These are phyloP conservation scores for Ectropis grisescens DNA, from an alignment of 1,140 invertebrate species.

Conservation along the genomic window DNA sequence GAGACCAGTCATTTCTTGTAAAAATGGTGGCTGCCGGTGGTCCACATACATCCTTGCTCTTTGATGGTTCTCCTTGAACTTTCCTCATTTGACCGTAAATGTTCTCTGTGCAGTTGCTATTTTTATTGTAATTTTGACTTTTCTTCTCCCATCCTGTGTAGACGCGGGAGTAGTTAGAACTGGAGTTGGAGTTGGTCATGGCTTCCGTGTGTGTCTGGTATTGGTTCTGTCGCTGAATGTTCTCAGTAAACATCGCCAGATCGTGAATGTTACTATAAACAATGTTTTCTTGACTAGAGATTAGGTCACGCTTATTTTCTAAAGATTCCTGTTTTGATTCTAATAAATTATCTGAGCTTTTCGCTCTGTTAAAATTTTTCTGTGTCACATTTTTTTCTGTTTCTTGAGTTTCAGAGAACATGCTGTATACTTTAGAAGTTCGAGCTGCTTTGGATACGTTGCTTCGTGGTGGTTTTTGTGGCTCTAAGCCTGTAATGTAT, in stretches of 20 bases:
- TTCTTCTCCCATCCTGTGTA: slow-evolving; percentile 64
- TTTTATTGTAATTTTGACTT: slow-evolving; percentile 41
- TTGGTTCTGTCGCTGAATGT: slow-evolving; percentile 51
- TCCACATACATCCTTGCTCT: slow-evolving; percentile 40
- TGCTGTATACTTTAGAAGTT: slow-evolving; percentile 65
- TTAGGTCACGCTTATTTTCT: slow-evolving; percentile 47
- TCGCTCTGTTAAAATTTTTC: slow-evolving; percentile 61
- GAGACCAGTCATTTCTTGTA: slow-evolving; percentile 70
- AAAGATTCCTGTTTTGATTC: slow-evolving; percentile 54
- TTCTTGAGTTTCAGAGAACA: slow-evolving; percentile 57
- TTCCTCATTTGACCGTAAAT: slow-evolving; percentile 48
- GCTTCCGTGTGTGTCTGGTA: slow-evolving; percentile 40
- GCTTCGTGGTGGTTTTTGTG: slow-evolving; percentile 66
- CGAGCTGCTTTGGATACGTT: slow-evolving; percentile 57
- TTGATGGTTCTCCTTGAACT: slow-evolving; percentile 40
- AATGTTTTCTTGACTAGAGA: slow-evolving; percentile 64
- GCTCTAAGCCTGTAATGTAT: slow-evolving; percentile 63
- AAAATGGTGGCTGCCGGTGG: slow-evolving; percentile 69
- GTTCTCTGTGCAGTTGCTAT: slow-evolving; percentile 24
- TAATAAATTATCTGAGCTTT: slow-evolving; percentile 63
- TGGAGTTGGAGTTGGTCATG: slow-evolving; percentile 30
- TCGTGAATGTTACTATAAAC: slow-evolving; percentile 62
- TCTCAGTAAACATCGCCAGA: slow-evolving; percentile 58
- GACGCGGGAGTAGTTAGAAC: slow-evolving; percentile 50
- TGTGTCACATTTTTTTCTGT: slow-evolving; percentile 37